Base-by-base conservation (phyloP, 1,140 invertebrate genomes). In the Zaprionus taronus region DNA sequence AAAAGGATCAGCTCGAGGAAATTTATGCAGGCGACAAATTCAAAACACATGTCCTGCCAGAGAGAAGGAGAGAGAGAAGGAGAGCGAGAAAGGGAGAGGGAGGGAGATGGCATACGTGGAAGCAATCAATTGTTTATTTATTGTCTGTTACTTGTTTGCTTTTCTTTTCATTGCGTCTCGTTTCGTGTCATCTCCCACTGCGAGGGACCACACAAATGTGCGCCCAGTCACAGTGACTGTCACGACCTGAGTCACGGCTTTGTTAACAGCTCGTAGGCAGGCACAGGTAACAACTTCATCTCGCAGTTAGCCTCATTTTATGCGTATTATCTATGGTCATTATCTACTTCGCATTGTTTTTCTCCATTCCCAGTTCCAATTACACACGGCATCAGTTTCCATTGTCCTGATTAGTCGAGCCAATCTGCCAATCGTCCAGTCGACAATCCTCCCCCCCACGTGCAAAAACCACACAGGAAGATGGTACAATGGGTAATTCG, bases 21-120 rank as follows among this genome's bases (percentile, higher is more conserved):
- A 89, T 89, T 84, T 89, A 89, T 89, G 84, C 84, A 90, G 84
- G 84, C 84, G 85, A 89, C 84, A 89, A 89, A 89, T 84, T 84
- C 87, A 84, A 89, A 89, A 89, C 85, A 82, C 81, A 89, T 89
- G 84, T 89, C 81, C 85, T 79, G 34, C 55, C 36, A 24, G 20
- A 24, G 36, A 34, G 9, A 11, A 0, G 24, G 36, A 24, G 11
- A 24, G 5, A 22, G 20, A 14, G 1, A 5, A 12, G 11, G 61
- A n/a, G 44, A 31, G 17, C 6, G 26, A 12, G 61, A 20, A 31
- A 3, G 0, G 3, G n/a, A 0, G 22, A 24, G 14, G 28, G n/a
- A 68, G 38, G 14, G 14, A 55, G 38, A 38, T 65, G 49, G 53
- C 56, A 65, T 64, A 80, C 70, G 77, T 57, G 70, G 36, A 72